Base-by-base conservation (phyloP, 2,797 vertebrate genomes). In the Chelmon rostratus region DNA sequence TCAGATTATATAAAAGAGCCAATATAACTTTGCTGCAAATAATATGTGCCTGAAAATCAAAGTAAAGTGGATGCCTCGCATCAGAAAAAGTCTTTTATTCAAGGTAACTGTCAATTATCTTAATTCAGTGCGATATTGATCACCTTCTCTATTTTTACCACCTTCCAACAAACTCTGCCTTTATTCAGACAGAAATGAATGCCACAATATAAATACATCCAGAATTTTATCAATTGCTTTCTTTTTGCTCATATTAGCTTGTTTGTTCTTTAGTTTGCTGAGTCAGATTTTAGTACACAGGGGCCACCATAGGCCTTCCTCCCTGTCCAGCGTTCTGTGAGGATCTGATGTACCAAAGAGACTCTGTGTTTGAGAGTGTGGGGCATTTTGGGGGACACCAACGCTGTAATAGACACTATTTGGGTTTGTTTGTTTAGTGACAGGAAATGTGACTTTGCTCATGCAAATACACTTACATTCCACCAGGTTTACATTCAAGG, bases 401-500 rank as follows among this genome's bases (percentile, higher is more conserved):
- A 58, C 68, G 61, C 44, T 58, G 19, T 81, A 18, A 59, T 67
- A 53, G 73, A 47, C 18, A 74, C 58, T 16, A 61, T 44, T 40
- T 57, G 5, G 68, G 19, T 19, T 62, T 49, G 28, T 56, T 70
- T 72, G 64, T 58, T 61, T 23, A 10, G 63, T 64, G 78, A 69
- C 44, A 69, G 58, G 19, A 78, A 56, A 81, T 76, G 68, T 81
- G 81, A 83, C 67, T 65, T 76, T 67, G 38, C 58, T 74, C 87
- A 86, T 90, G 89, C 90, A 78, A 62, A 77, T 67, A 79, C 68
- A 81, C 33, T 42, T 59, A 84, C 64, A 83, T 86, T 90, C 73
- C 53, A 76, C 78, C 79, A 63, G 79, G 38, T 73, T 86, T 74
- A 87, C 83, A 89, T 72, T 87, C 79, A 82, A 50, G 13, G 42